Base-by-base conservation (phyloP, 35 echinoderm and acorn worm genomes). In the Amphiura filiformis region DNA sequence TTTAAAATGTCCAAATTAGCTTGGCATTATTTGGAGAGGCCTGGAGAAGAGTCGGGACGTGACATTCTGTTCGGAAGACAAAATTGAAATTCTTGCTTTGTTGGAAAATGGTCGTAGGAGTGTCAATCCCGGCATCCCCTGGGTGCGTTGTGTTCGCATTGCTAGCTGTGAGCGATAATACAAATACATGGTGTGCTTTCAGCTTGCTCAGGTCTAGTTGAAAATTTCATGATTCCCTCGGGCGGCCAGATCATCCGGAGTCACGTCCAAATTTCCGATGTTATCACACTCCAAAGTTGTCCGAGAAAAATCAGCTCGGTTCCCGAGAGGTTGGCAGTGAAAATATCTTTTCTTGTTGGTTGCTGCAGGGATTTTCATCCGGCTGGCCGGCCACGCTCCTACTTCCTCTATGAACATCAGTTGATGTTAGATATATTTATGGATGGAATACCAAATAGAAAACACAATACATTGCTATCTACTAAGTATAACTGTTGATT, bases 191-290 rank as follows among this genome's bases (percentile, higher is more conserved):
- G 41, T 47, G 41, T 47, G 5, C 41, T 47, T 47, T 47, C 41
- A 11, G 61, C 1, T n/a, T 70, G 28, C 61, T 23, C 1, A n/a
- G 61, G 61, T 70, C 61, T 70, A 70, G 17, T 23, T 70, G 61
- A 70, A 70, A 70, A 70, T 70, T 70, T 70, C 61, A 70, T 70
- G 61, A 70, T 70, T 70, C 61, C 61, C 61, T 70, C 17, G 61
- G 61, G 61, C 61, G 7, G 61, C n/a, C 15, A 70, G 61, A 70
- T 70, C 61, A 70, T 70, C 61, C 28, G 17, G 28, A 70, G 61
- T 70, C 61, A 70, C 17, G 61, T 70, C 61, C 28, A 26, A 70
- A 70, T 70, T 70, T 70, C 15, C 28, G 61, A 70, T 70, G 61
- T 70, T 70, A 70, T 70, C 61, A 30, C 61, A 70, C 61, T 26